A percentile compares a stretch with the other conserved stretches of the same genome.
Conservation (phyloP, 2,113 vertebrate genomes). For the Eulemur rufifrons region DNA sequence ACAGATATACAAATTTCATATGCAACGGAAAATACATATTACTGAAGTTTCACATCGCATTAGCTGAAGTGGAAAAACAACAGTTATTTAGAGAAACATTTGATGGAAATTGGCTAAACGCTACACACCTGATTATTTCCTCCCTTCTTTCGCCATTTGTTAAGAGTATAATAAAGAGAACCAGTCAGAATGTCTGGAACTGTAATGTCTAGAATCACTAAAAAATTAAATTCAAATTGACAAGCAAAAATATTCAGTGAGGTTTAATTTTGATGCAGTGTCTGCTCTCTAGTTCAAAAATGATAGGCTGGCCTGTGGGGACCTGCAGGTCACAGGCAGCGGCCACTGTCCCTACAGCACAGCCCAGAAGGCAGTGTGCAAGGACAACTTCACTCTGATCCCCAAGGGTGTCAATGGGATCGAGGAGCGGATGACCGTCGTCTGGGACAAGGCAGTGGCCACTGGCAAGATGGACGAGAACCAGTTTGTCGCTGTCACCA, state of each 20-base stretch:
- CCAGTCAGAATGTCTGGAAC: background rate
- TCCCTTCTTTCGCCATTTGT: background rate
- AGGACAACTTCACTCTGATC: conserved; percentile 97
- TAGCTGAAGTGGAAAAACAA: conserved; percentile 46
- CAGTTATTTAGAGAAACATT: conserved; percentile 5
- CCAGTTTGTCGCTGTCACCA: conserved; percentile 97
- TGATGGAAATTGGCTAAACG: conserved; percentile 31
- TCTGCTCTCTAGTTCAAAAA: background rate
- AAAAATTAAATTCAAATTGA: background rate
- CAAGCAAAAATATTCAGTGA: background rate
- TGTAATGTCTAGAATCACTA: background rate
- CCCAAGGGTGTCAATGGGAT: conserved; percentile 96
- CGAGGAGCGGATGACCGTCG: conserved; percentile 95
- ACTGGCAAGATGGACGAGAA: conserved; percentile 98
- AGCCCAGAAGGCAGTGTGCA: conserved; percentile 96
- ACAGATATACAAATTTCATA: conserved; percentile 30
- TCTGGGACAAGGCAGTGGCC: conserved; percentile 97
- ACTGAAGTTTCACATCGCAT: conserved; percentile 29
- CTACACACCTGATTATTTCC: background rate
- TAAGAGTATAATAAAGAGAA: conserved; percentile 2
- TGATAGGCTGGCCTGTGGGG: conserved; percentile 82
- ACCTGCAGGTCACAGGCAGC: conserved; percentile 96
- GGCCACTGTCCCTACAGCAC: conserved; percentile 94
- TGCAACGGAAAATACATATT: conserved; percentile 38
- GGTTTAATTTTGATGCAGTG: background rate